Evolutionary conservation across 1,140 invertebrate genomes (phyloP).

Genomic region (Archivesica marissinica): DNA sequence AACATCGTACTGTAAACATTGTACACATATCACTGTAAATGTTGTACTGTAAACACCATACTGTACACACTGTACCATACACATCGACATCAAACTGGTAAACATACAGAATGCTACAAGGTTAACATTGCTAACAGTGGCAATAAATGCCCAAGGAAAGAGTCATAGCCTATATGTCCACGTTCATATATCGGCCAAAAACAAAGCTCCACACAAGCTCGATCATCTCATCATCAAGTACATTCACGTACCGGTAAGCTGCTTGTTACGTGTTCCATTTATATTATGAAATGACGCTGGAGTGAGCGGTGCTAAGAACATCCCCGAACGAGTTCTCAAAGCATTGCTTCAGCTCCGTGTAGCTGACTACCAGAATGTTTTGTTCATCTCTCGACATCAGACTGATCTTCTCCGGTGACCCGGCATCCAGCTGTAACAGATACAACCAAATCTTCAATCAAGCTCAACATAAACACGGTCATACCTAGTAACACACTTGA

Average conservation of each 20-base stretch:
- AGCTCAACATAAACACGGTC: too few species aligned
- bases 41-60: too few species aligned
- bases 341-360: constrained; percentile 97
- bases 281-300: constrained; percentile 33
- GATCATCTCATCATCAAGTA: not conserved
- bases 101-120: too few species aligned
- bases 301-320: constrained; percentile 84
- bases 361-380: constrained; percentile 97
- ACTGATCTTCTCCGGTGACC: constrained; percentile 96
- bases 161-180: not conserved
- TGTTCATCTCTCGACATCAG: constrained; percentile 98
- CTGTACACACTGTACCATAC: too few species aligned
- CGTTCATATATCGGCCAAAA: not conserved
- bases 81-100: too few species aligned
- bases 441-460: too few species aligned
- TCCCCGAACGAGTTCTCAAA: constrained; percentile 96
- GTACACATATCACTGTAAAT: too few species aligned
- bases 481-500: too few species aligned
- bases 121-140: too few species aligned
- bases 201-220: not conserved
- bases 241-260: not conserved
- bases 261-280: not conserved
- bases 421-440: constrained; percentile 87
- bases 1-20: too few species aligned
- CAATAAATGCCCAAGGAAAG: not conserved